Percentiles rank a stretch among this genome's conserved stretches.
These are phyloP conservation scores for Pogoniulus pusillus DNA, from an alignment of 2,797 vertebrate genomes.

Conservation along the genomic window DNA sequence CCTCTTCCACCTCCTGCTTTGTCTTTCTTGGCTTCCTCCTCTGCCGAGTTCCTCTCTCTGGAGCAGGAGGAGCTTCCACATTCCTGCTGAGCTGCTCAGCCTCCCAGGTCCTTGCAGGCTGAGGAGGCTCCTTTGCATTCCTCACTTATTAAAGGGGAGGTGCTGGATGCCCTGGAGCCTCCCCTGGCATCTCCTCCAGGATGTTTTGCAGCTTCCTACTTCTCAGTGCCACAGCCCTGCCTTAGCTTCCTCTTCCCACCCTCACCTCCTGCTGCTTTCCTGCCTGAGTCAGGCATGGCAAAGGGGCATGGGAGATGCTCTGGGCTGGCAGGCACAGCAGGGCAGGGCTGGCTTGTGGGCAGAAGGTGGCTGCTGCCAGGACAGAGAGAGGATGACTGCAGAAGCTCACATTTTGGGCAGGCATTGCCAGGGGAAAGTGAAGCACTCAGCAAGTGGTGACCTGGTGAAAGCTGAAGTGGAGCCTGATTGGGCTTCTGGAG, in stretches of 20 bases:
- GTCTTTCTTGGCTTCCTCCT: background rate
- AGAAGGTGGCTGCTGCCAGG: background rate
- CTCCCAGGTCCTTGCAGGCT: background rate
- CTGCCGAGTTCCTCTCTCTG: background rate
- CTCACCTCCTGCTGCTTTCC: background rate
- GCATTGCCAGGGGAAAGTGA: background rate
- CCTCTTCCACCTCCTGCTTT: background rate
- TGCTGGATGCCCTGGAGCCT: background rate
- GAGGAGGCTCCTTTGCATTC: background rate
- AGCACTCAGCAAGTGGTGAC: background rate
- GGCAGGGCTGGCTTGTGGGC: background rate
- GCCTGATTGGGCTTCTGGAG: background rate
- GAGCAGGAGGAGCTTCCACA: background rate
- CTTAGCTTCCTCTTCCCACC: background rate
- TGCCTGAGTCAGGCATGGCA: background rate
- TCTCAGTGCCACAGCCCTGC: background rate
- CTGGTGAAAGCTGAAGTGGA: background rate
- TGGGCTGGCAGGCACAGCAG: background rate
- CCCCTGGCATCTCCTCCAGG: background rate
- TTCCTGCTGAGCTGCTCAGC: background rate
- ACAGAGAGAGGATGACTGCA: background rate
- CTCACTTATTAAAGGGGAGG: slow-evolving; percentile 2
- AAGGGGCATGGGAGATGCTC: background rate
- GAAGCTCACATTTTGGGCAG: background rate
- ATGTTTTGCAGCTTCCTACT: background rate